Base-by-base conservation (phyloP, 1,140 invertebrate genomes). In the Pollicipes pollicipes region DNA sequence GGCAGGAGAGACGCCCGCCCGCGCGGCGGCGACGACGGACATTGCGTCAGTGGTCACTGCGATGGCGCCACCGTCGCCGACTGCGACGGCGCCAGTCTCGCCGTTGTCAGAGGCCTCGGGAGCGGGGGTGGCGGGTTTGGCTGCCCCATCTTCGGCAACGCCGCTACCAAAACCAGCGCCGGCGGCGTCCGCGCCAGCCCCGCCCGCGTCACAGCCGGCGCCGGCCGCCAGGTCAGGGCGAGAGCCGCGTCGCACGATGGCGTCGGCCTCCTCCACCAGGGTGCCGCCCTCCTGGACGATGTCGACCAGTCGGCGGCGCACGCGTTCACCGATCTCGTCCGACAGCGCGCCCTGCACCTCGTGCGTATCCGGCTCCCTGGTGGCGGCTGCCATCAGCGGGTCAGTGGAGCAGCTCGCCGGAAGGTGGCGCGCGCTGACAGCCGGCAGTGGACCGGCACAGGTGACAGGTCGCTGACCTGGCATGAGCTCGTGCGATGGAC, bases 251-350 rank as follows among this genome's bases (percentile, higher is more conserved):
- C 45, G 45, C 13, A 58, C 45, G 45, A 58, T 58, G 21, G 13
- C 24, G 45, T 10, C 45, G 6, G 45, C 45, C 8, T 58, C 45
- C 21, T 58, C 45, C n/a, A 66, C 64, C 8, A 28, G 10, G 8
- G 17, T n/a, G 64, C 64, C 64, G 28, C 64, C 27, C 28, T 66
- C 64, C 64, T 66, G 64, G 27, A 66, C 64, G 64, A 66, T 66
- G 28, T 66, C 64, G 28, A 66, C 27, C n/a, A 66, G 64, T n/a
- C 64, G n/a, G 3, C 28, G 64, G 3, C 64, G n/a, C n/a, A 66
- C 64, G 6, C 17, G 64, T 8, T 4, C 27, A 10, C 64, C 64
- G 3, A 66, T 21, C 64, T 66, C 64, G 64, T 66, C 64, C 64
- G 27, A 66, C n/a, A 8, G n/a, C 3, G 27, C 28, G n/a, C 64